These are phyloP conservation scores for Callaeas wilsoni DNA, from an alignment of 2,113 vertebrate species.

Conservation along the genomic window DNA sequence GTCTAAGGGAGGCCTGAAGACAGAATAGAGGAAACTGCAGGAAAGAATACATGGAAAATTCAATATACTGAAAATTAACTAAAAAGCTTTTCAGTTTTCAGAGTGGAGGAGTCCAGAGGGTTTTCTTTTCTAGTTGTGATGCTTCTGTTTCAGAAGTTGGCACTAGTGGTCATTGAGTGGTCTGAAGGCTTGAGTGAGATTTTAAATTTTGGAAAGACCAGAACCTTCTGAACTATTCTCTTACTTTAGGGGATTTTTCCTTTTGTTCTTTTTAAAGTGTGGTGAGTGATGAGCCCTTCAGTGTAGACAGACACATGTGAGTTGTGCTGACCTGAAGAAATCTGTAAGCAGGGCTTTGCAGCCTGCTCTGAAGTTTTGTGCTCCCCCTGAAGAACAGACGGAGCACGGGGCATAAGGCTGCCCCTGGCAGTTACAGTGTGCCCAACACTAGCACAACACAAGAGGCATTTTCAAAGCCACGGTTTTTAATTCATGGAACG, in stretches of 20 bases:
- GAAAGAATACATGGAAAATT: background rate
- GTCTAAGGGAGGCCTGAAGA: fast-evolving
- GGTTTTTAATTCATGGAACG: background rate
- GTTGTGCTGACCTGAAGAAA: background rate
- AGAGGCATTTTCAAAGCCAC: background rate
- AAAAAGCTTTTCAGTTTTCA: background rate
- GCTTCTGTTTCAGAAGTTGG: background rate
- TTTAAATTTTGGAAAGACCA: background rate
- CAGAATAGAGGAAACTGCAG: background rate
- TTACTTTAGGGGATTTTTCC: background rate
- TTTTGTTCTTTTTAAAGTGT: background rate
- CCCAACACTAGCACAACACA: background rate
- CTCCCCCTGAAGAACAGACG: background rate
- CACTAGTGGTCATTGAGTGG: background rate
- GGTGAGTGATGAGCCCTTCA: background rate
- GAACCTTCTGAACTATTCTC: background rate
- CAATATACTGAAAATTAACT: background rate
- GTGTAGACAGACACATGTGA: background rate
- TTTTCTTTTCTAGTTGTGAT: background rate
- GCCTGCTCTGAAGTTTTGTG: background rate
- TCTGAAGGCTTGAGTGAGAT: background rate
- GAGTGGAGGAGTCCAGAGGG: background rate
- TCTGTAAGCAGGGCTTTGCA: background rate
- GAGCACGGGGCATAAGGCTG: background rate
- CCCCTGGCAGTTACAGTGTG: background rate